Base-by-base conservation (phyloP, 2,797 vertebrate genomes). In the Allobates femoralis region DNA sequence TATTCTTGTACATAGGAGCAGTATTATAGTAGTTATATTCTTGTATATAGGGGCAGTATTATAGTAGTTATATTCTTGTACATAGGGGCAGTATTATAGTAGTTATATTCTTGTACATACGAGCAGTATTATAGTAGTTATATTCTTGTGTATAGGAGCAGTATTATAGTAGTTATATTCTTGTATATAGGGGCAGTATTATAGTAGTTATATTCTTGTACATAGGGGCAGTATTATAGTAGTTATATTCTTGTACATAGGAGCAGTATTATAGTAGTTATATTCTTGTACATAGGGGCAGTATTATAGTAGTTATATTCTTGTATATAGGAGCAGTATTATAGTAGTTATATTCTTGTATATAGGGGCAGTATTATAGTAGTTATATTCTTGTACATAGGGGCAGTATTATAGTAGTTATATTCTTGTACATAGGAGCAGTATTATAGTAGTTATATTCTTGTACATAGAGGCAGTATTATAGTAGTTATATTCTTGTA, bases 221-320 rank as follows among this genome's bases (percentile, higher is more conserved):
- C 6, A 62, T 62, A 62, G 60, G 60, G 4, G 60, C 60, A 62
- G 26, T 26, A 62, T 62, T 46, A 60, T 60, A 60, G 56, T 60
- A 60, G 56, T 60, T n/a, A 60, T 60, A 62, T 62, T 62, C 60
- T 62, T 62, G 60, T 62, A 28, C 11, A 62, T 62, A n/a, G 60
- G 60, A 12, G 64, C 64, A 66, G 64, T 66, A 66, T 32, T 66
- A 66, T 18, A 66, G 30, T 32, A 32, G 64, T 32, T 66, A 66
- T 66, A 66, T 66, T 66, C 64, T 66, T 66, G 64, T 66, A 66
- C n/a, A 66, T 28, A 32, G 11, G 58, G 32, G 41, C 66, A 69
- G 66, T 69, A 69, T 69, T 69, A 69, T 69, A 69, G 32, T 69
- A 69, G 32, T 69, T 69, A 69, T 69, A 69, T 37, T 69, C 66